Evolutionary conservation across 2,888 invertebrate genomes (phyloP), one percentile per base, ranked within the genome.

Genomic region (Drosophila mercatorum): DNA sequence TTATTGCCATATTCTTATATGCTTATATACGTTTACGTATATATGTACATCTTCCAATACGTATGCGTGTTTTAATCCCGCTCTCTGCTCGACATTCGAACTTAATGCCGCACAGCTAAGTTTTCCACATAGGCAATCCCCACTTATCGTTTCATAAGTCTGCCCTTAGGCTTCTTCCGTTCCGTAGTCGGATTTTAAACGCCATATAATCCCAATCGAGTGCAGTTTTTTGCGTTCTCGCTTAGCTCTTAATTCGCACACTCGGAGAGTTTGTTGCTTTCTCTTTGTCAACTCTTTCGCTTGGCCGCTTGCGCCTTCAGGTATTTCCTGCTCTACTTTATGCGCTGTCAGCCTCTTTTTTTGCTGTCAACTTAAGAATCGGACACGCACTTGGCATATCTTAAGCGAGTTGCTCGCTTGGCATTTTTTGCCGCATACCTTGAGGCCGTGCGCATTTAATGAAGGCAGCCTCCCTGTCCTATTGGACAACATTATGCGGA

Each of bases 401-500:
- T 56, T 43, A 46, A 22, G 38, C 61, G 52, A 49, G 52, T 49
- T 69, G 63, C 51, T 63, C 63, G 56, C 47, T 69, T 69, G 61
- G 46, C 68, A 44, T 53, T 56, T 62, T 51, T 22, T 55, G 26
- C 51, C 40, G 59, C 59, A 73, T 65, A 57, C 68, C 61, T 65
- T 52, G 34, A 56, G 78, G 67, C 77, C 31, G 36, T 63, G 41
- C 60, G 57, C 68, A 46, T 78, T 73, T 73, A 76, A 78, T 76
- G 62, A 55, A 31, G 47, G 22, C n/a, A 38, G 41, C 38, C 17
- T n/a, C 10, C 5, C 36, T 36, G 31, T 5, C 44, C 52, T 38
- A 10, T 49, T 10, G 43, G 52, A 31, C 26, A 44, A 28, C 40
- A 43, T 61, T 43, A 43, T 61, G 68, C 61, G 49, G 43, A 12